Evolutionary conservation across 2,888 invertebrate species (phyloP), one percentile per base, ranked within the genome.

Genomic region (Agonopterix subpropinquella): DNA sequence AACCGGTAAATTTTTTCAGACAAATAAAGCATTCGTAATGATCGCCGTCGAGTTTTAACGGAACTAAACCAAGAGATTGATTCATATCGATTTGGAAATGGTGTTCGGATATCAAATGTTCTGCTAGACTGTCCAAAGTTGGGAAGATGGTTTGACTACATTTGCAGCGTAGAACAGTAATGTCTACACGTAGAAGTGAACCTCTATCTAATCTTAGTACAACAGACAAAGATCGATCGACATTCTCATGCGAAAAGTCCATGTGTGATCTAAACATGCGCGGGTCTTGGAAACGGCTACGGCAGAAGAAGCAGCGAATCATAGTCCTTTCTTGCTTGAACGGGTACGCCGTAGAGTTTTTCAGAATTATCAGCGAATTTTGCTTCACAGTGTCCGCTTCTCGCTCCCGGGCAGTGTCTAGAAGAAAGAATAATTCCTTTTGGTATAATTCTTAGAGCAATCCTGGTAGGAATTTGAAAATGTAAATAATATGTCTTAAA

Each of bases 291-390:
- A 66, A 75, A 35, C 58, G 66, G 47, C 77, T 71, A 55, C 64
- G 66, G 73, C 80, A 82, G 61, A 72, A 80, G 47, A 80, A 77
- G 60, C 83, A 83, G 8, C 63, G 57, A 61, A 67, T 10, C 43
- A 9, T 9, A 9, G 18, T 28, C n/a, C 18, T 10, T 8, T 28
- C 55, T 42, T 57, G 58, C 13, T 58, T 58, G 50, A 67, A 62
- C 5, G 65, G 67, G 50, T 55, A 61, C 8, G 59, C 64, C 10
- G 59, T 64, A 13, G 64, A 58, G 51, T 62, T 50, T 44, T 58
- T 59, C 49, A 64, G 47, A 50, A 61, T 52, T 10, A 51, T 47
- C 43, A 45, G 43, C 41, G 56, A 53, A 50, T 57, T 56, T 47
- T 35, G 44, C 51, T 47, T 45, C 11, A 47, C 49, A 37, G 46